Percentiles rank a stretch among this genome's conserved stretches.
These are phyloP conservation scores for Drosophila falleni DNA, from an alignment of 2,888 invertebrate genomes.

Conservation along the genomic window DNA sequence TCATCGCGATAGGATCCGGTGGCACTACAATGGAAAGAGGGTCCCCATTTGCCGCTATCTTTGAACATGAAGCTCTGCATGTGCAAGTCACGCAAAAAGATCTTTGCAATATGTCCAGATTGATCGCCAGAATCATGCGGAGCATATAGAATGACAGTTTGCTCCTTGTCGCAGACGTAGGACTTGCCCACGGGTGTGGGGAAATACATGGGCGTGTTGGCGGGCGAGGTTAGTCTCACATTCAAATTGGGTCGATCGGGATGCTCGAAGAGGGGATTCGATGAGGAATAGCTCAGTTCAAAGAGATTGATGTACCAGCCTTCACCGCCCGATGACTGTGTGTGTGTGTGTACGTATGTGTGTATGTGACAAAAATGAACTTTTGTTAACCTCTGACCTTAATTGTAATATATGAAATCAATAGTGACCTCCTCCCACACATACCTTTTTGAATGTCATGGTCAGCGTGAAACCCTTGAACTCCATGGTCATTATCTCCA, in stretches of 20 bases:
- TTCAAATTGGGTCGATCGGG: conserved; percentile 87
- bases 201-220: conserved; percentile 88
- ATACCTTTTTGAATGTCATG: conserved; percentile 93
- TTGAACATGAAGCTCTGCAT: conserved; percentile 96
- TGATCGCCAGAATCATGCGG: conserved; percentile 86
- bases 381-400: conserved; percentile 41
- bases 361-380: conserved; percentile 3
- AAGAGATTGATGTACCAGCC: conserved; percentile 94
- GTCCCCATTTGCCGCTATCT: conserved; percentile 88
- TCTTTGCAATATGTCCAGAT: conserved; percentile 87
- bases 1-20: conserved; percentile 90
- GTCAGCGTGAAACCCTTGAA: conserved; percentile 92
- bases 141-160: conserved; percentile 88
- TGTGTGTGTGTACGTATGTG: background rate
- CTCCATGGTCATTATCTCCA: conserved; percentile 89
- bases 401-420: conserved; percentile 4
- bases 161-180: conserved; percentile 91
- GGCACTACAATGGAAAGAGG: conserved; percentile 85
- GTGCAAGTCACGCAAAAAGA: conserved; percentile 89
- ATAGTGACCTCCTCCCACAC: background rate
- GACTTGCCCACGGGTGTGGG: conserved; percentile 95
- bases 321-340: conserved; percentile 94
- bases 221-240: conserved; percentile 87
- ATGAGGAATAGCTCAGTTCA: conserved; percentile 91
- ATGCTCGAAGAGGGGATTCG: conserved; percentile 87